Base-by-base conservation (phyloP, 2,113 vertebrate genomes). In the Proteles cristata region DNA sequence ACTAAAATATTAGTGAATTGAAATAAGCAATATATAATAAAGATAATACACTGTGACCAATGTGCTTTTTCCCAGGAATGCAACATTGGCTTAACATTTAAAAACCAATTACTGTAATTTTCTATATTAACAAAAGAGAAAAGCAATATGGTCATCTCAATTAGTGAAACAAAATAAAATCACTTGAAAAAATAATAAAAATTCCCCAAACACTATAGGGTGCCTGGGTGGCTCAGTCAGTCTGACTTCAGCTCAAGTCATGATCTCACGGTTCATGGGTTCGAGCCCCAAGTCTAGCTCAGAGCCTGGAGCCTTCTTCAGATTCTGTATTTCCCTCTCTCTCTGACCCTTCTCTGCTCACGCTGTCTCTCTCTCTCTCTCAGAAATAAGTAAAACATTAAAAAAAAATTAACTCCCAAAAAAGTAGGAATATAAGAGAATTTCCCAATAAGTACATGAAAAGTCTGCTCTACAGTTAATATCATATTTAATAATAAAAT, bases 101-200 rank as follows among this genome's bases (percentile, higher is more conserved):
- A 93, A 97, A 93, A 90, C 3, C 33, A 81, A 55, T 80, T 74
- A 76, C 16, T 48, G n/a, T 76, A 88, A 61, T 69, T 96, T 73
- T 33, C 45, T 85, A 25, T 68, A 33, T 84, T 84, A 90, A 87
- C 93, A 71, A 95, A 90, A 9, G 26, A 88, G 71, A 89, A 73
- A 9, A 73, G 65, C 33, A 45, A 31, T 81, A 39, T 76, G 11
- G 35, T 96, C 35, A 50, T 94, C 28, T 91, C 53, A 77, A 21
- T 71, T 61, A 43, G 12, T 82, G 4, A 81, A 90, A 43, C 43
- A 73, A 83, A 61, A 55, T 69, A 73, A 86, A 86, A 58, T 91
- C 63, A 83, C 19, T 55, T 87, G 68, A 61, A 58, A 69, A 71
- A 76, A 90, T 86, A 86, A 93, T 88, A 83, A 39, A 39, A 39